These are phyloP conservation scores for Meriones unguiculatus DNA, from an alignment of 2,113 vertebrate genomes.

Conservation along the genomic window DNA sequence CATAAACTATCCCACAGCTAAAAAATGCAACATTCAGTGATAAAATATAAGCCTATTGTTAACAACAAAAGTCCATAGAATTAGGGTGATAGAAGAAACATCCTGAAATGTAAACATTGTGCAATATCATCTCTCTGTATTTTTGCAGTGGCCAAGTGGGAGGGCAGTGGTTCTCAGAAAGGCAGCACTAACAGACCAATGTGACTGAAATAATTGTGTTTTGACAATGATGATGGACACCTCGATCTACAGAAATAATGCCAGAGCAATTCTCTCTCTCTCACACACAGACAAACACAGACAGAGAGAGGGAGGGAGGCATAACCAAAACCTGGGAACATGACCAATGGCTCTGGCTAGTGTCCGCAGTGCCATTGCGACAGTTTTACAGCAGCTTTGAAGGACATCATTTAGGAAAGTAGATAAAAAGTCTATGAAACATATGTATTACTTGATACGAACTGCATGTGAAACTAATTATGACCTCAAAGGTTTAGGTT, in stretches of 20 bases:
- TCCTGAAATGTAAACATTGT: neutral
- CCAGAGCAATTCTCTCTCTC: neutral
- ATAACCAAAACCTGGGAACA: neutral
- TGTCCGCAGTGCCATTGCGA: neutral
- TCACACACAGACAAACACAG: neutral
- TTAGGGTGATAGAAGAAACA: neutral
- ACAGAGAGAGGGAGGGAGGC: too few relatives aligned
- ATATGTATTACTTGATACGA: neutral
- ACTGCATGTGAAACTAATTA: neutral
- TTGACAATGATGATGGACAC: neutral
- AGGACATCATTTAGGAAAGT: neutral
- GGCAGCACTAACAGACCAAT: neutral
- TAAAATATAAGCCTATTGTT: neutral
- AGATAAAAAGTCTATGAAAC: neutral
- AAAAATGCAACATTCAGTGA: neutral
- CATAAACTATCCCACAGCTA: neutral
- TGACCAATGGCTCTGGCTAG: neutral
- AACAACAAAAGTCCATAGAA: neutral
- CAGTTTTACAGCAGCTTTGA: neutral
- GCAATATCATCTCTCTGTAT: neutral
- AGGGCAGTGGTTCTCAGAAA: neutral
- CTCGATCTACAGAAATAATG: neutral
- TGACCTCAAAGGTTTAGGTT: neutral
- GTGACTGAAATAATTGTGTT: neutral
- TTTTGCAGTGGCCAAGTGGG: neutral